These are phyloP conservation scores for Siniperca scherzeri DNA, from an alignment of 2,797 vertebrate species.

Conservation along the genomic window DNA sequence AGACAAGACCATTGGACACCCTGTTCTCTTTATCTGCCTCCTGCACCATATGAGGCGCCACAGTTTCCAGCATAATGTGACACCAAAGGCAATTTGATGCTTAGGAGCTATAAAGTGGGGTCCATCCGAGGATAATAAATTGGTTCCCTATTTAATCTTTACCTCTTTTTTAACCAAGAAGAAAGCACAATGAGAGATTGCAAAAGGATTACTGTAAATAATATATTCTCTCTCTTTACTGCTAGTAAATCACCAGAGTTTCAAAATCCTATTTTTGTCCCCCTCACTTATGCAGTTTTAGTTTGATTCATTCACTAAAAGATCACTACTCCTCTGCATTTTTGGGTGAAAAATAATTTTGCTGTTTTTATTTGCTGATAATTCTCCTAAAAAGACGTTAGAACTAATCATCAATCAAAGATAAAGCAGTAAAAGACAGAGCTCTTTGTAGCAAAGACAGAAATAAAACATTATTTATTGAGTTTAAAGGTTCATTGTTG, in stretches of 20 bases:
- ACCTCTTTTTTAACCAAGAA: not conserved
- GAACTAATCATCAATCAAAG: not conserved
- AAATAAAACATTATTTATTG: not conserved
- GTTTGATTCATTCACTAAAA: not conserved
- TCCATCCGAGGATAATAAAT: not conserved
- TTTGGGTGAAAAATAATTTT: not conserved
- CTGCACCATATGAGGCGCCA: slow-evolving; percentile 26
- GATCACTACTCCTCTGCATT: not conserved
- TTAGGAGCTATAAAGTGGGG: not conserved
- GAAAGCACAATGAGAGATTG: not conserved
- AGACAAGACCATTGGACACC: slow-evolving; percentile 46
- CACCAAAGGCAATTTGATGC: slow-evolving; percentile 21
- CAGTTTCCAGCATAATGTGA: slow-evolving; percentile 27
- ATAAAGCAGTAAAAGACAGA: not conserved
- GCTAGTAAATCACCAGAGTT: not conserved
- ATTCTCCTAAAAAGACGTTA: not conserved
- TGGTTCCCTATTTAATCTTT: not conserved
- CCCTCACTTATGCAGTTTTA: not conserved
- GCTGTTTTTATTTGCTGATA: not conserved
- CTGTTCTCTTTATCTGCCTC: slow-evolving; percentile 41
- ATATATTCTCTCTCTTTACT: not conserved
- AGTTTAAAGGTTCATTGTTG: not conserved
- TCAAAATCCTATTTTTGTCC: not conserved
- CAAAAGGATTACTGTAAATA: not conserved
- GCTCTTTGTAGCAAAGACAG: not conserved